Conservation (phyloP, 2,888 invertebrate species). For the Trypoxylon attenuatum region DNA sequence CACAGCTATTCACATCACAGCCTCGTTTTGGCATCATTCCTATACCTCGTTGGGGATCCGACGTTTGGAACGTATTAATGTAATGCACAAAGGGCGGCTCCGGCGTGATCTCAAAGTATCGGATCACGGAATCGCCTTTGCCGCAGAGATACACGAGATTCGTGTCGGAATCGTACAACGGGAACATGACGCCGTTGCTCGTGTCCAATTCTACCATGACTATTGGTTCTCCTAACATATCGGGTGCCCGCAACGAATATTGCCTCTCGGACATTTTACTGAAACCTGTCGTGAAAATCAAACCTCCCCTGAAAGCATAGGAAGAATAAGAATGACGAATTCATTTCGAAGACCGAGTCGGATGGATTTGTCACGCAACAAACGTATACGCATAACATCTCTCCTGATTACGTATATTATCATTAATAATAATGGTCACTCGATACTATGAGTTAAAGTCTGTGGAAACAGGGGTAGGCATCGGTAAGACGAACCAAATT, state of each 20-base stretch:
- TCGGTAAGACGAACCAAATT: no score
- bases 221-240: conserved; percentile 90
- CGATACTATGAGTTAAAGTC: background rate
- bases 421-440: background rate
- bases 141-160: conserved; percentile 96
- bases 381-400: no score
- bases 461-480: no score
- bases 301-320: conserved; percentile 68
- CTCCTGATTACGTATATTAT: no score
- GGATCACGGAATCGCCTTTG: conserved; percentile 98
- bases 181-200: conserved; percentile 97
- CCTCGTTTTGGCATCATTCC: conserved; percentile 99
- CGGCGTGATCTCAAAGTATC: conserved; percentile 94
- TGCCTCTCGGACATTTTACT: conserved; percentile 98
- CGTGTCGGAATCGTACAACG: conserved; percentile 96
- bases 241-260: conserved; percentile 94
- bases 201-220: conserved; percentile 95
- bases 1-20: conserved; percentile 94
- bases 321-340: conserved; percentile 28
- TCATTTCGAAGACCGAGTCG: no score
- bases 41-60: conserved; percentile 98
- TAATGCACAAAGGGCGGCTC: conserved; percentile 97
- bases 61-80: conserved; percentile 97
- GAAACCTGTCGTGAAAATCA: conserved; percentile 81
- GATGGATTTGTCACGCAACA: no score